phyloP scores from a whole-genome alignment of 2,113 vertebrate genomes.

The Cricetomys ansorgei region DNA sequence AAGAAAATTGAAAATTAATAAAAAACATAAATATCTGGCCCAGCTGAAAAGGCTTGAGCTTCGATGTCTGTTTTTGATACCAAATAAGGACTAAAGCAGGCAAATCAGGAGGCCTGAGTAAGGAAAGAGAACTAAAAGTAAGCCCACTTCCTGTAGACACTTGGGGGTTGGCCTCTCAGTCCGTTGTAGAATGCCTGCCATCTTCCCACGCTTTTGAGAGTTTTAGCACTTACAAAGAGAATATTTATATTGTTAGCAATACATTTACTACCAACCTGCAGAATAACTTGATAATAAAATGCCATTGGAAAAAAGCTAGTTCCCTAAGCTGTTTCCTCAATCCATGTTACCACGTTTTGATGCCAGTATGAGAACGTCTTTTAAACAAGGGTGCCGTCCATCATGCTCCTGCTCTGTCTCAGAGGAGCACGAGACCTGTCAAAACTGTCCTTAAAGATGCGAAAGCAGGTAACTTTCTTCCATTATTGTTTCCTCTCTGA shows the following conservation, averaged over 20 bases:
- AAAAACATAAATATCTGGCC: conserved; percentile 70
- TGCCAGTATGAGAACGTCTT: conserved; percentile 62
- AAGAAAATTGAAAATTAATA: conserved; percentile 65
- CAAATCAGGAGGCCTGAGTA: conserved; percentile 62
- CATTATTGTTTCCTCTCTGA: conserved; percentile 56
- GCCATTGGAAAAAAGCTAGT: conserved; percentile 67
- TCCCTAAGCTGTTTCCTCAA: conserved; percentile 80
- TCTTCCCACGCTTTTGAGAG: conserved; percentile 79
- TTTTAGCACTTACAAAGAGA: conserved; percentile 77
- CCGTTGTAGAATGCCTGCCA: conserved; percentile 74
- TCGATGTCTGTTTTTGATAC: conserved; percentile 66
- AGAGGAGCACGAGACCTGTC: conserved; percentile 64
- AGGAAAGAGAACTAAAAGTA: conserved; percentile 71
- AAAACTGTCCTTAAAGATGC: conserved; percentile 72
- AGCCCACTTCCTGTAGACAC: conserved; percentile 54
- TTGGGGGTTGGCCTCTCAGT: conserved; percentile 64
- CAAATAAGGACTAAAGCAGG: conserved; percentile 59
- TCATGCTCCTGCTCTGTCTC: conserved; percentile 61
- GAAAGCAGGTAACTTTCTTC: conserved; percentile 76
- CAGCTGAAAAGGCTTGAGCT: conserved; percentile 17
- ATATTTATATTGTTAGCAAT: conserved; percentile 76
- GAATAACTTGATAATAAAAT: conserved; percentile 77
- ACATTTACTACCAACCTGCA: conserved; percentile 77
- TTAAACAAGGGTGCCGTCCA: conserved; percentile 65
- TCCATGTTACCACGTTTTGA: conserved; percentile 77